Base-by-base conservation (phyloP, 2,888 invertebrate genomes). In the Exephanes ischioxanthus region DNA sequence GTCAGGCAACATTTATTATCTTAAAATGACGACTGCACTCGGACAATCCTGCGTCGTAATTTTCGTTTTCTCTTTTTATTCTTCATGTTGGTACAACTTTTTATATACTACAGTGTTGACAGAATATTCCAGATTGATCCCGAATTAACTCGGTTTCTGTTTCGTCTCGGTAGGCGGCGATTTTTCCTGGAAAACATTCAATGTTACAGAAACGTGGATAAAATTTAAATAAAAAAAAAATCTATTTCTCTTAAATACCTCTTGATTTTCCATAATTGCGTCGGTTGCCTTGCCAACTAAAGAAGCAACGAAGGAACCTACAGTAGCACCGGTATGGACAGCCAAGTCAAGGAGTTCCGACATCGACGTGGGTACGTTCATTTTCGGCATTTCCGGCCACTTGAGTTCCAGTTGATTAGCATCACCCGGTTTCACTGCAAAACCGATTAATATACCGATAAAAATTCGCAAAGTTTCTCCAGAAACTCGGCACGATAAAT, bases 361-460 rank as follows among this genome's bases (percentile, higher is more conserved):
- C 85, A 96, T 94, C 91, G 95, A 95, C 90, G 95, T 95, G 26
- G 96, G 96, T 66, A 96, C 91, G 93, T 95, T 95, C 88, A 96
- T 91, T 89, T 95, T 95, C 63, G 96, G 96, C 89, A 96, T 94
- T 87, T 96, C 95, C 87, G 96, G 94, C 92, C 96, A 96, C 77
- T 95, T 76, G 67, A 92, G 87, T 84, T 92, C 89, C 77, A 90
- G 51, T 78, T 92, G 90, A 83, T 91, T 91, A 9, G 83, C 95
- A 90, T 96, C 96, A 78, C 96, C 96, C 48, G 96, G 96, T 94
- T 96, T 96, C 87, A 96, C 96, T 97, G 94, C 86, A 94, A 84
- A 72, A 19, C n/a, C 53, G 9, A 55, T 55, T 55, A 2, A 55
- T 19, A 55, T 7, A 55, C 7, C 9, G 9, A 9, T 9, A 55